Conservation (phyloP, 2,113 vertebrate genomes). For the Nothobranchius kuhntae region DNA sequence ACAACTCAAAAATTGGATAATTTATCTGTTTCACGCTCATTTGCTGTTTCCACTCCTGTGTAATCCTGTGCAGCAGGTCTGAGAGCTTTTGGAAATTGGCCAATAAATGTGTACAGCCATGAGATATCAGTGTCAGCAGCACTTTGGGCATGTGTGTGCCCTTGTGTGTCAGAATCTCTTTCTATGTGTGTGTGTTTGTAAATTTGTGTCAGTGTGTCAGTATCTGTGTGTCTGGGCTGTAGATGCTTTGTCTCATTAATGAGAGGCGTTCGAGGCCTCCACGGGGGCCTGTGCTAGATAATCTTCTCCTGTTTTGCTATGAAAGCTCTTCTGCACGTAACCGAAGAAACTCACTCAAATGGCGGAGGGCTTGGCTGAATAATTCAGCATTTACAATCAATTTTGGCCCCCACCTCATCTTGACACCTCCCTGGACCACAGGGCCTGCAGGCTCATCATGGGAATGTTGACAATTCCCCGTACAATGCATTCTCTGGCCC, state of each 20-base stretch:
- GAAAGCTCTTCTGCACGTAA: constrained; percentile 85
- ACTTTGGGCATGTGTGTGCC: constrained; percentile 40
- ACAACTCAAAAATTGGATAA: constrained; percentile 35
- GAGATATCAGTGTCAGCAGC: constrained; percentile 48
- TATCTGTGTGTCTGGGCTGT: constrained; percentile 57
- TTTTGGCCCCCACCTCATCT: constrained; percentile 72
- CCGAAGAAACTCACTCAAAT: constrained; percentile 82
- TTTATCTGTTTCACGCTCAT: constrained; percentile 41
- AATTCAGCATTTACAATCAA: constrained; percentile 85
- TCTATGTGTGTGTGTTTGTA: constrained; percentile 21
- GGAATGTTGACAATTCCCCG: constrained; percentile 81
- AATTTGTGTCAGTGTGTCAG: constrained; percentile 54
- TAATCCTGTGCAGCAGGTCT: constrained; percentile 37
- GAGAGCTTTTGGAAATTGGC: constrained; percentile 39
- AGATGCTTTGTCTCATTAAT: constrained; percentile 73
- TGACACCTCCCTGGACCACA: constrained; percentile 65
- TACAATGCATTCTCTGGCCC: constrained; percentile 64
- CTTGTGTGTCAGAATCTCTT: constrained; percentile 42
- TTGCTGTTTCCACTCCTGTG: constrained; percentile 2
- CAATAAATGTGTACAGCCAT: constrained; percentile 32
- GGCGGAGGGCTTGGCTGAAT: constrained; percentile 77
- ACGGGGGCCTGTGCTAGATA: constrained; percentile 74
- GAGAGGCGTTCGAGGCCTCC: constrained; percentile 69
- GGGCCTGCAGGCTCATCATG: constrained; percentile 75
- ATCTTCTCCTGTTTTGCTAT: constrained; percentile 83